These are phyloP conservation scores for Chloroceryle inda DNA, from an alignment of 2,797 vertebrate genomes.

Conservation along the genomic window DNA sequence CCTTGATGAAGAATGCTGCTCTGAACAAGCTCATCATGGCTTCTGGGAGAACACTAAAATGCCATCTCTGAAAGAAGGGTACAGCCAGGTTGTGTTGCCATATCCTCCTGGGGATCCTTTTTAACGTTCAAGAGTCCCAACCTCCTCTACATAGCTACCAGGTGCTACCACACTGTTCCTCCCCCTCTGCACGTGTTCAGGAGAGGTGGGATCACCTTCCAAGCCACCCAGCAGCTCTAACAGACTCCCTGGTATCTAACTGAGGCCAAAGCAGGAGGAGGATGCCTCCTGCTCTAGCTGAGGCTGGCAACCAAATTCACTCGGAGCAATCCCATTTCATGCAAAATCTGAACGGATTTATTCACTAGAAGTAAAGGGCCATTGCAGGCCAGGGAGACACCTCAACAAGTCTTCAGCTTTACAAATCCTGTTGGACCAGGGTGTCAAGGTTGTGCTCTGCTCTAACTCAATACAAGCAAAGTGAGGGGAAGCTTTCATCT, in stretches of 20 bases:
- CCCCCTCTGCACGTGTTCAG: too few species aligned
- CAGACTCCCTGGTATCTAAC: neutral
- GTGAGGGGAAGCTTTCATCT: neutral
- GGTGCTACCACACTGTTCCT: neutral
- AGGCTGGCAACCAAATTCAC: neutral
- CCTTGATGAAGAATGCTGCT: neutral
- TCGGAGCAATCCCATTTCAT: neutral
- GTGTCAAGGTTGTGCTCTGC: neutral
- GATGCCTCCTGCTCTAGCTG: neutral
- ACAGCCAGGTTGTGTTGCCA: neutral
- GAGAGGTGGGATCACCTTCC: neutral
- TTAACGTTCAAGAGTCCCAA: neutral
- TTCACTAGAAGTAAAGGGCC: neutral
- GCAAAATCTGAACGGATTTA: neutral
- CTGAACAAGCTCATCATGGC: neutral
- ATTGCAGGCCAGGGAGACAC: neutral
- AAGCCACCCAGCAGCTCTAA: neutral
- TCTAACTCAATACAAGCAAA: accelerated
- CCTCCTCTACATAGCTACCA: neutral
- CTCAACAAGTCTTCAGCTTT: neutral
- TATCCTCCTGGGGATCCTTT: neutral
- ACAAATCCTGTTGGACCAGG: neutral
- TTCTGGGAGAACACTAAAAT: neutral
- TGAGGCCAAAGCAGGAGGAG: neutral
- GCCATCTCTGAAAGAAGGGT: neutral